Evolutionary conservation across 1,140 invertebrate genomes (phyloP).

Genomic region (Mactra quadrangularis): DNA sequence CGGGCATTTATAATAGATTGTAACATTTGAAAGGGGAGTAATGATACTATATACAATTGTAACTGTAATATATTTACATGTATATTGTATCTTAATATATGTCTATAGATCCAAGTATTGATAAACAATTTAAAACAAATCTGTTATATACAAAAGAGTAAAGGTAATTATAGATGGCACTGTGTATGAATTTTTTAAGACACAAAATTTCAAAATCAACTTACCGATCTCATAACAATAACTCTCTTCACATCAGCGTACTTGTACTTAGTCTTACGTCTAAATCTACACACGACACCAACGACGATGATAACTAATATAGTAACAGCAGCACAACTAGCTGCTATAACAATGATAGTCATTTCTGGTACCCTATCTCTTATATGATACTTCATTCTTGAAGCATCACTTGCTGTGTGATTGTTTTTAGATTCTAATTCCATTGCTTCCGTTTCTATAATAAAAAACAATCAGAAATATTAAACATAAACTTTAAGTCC

Average conservation of each 20-base stretch:
- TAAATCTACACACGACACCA: slow-evolving; percentile 61
- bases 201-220: slow-evolving; percentile 36
- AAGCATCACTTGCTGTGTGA: not conserved
- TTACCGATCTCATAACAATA: slow-evolving; percentile 88
- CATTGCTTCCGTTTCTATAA: slow-evolving; percentile 23
- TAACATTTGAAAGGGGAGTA: no score
- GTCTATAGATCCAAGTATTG: no score
- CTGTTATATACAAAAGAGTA: no score
- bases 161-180: no score
- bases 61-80: no score
- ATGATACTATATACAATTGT: no score
- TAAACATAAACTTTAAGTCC: no score
- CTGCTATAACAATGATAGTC: slow-evolving; percentile 50
- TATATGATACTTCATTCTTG: not conserved
- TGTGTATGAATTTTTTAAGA: no score
- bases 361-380: slow-evolving; percentile 29
- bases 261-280: slow-evolving; percentile 74
- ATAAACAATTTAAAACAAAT: no score
- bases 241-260: slow-evolving; percentile 94
- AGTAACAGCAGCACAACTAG: slow-evolving; percentile 87
- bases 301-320: slow-evolving; percentile 86
- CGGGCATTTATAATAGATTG: no score
- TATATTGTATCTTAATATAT: no score
- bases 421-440: slow-evolving; percentile 1
- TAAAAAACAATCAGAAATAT: no score